Evolutionary conservation across 1,140 invertebrate genomes (phyloP), one percentile per base, ranked within the genome.

Genomic region (Drosophila mauritiana): DNA sequence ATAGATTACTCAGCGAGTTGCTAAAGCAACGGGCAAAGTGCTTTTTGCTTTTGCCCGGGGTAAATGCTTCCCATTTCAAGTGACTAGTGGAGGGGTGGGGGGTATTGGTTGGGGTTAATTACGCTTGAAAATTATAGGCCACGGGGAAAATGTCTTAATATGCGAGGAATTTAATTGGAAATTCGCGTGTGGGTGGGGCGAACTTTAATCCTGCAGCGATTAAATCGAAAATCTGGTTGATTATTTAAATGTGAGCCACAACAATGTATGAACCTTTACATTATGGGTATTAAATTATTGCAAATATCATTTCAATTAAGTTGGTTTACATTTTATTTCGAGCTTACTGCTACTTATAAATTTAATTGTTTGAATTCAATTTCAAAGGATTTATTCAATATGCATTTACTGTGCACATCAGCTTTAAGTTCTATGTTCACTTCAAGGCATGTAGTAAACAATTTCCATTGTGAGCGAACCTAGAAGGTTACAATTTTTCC

Each of bases 1-100:
- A 85, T 72, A 77, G 72, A 73, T 73, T 73, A 73, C 64, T 43
- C 65, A 70, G 39, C 55, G 40, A 78, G 73, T 78, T 55, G 55
- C 73, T 76, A 54, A 62, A 58, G 54, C 36, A 53, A 55, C 52
- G 59, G 13, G 27, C 48, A 53, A 68, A 68, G 59, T 65, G 61
- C 64, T 68, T 22, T 20, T 22, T 22, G 20, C 20, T 22, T 65
- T 48, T n/a, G 15, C 20, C 36, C 31, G 48, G 39, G 22, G 13
- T 25, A n/a, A 56, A 43, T 20, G 69, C n/a, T 37, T 37, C 39
- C 31, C 48, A 55, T 39, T 54, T 22, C 22, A 46, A 25, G 17
- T 17, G 17, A 59, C 37, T 69, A 11, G 22, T 5, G 17, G 4
- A n/a, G 8, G 37, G 43, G 12, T 4, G 37, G 31, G 15, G 48